These are phyloP conservation scores for Crepidodera aurea DNA, from an alignment of 2,888 invertebrate genomes.

Conservation along the genomic window DNA sequence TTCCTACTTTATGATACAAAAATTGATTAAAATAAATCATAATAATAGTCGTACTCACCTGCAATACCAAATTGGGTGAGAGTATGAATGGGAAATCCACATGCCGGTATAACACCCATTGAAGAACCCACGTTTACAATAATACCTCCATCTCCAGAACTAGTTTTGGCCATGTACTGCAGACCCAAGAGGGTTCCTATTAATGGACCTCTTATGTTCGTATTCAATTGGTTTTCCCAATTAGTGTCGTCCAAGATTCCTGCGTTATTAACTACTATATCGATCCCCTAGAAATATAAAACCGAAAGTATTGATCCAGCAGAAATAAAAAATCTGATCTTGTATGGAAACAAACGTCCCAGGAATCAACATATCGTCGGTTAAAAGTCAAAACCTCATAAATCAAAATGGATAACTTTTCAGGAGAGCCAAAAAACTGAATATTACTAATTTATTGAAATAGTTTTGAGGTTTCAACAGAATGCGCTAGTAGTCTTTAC, in stretches of 20 bases:
- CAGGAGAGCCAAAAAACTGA: too few relatives aligned
- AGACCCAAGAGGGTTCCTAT: conserved; percentile 64
- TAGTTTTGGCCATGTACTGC: conserved; percentile 67
- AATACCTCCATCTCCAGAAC: conserved; percentile 67
- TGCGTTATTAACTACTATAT: conserved; percentile 75
- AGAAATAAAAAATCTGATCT: too few relatives aligned
- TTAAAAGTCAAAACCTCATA: too few relatives aligned
- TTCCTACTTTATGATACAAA: too few relatives aligned
- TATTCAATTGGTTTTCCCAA: conserved; percentile 74
- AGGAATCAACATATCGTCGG: too few relatives aligned
- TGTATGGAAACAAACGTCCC: too few relatives aligned
- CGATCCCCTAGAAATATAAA: conserved; percentile 43
- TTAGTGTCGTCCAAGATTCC: conserved; percentile 80
- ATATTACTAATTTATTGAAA: too few relatives aligned
- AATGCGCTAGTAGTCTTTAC: too few relatives aligned
- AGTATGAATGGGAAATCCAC: conserved; percentile 65
- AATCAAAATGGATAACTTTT: too few relatives aligned
- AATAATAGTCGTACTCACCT: conserved; percentile 42
- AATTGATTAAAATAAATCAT: too few relatives aligned
- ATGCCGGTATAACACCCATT: conserved; percentile 65
- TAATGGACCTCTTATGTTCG: conserved; percentile 55
- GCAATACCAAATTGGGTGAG: conserved; percentile 58
- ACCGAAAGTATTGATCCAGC: neutral
- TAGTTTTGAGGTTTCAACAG: too few relatives aligned
- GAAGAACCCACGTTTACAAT: conserved; percentile 71